A percentile compares a stretch with the other conserved stretches of the same genome.
phyloP scores from a whole-genome alignment of 1,140 invertebrate species.

The Copidosoma floridanum region DNA sequence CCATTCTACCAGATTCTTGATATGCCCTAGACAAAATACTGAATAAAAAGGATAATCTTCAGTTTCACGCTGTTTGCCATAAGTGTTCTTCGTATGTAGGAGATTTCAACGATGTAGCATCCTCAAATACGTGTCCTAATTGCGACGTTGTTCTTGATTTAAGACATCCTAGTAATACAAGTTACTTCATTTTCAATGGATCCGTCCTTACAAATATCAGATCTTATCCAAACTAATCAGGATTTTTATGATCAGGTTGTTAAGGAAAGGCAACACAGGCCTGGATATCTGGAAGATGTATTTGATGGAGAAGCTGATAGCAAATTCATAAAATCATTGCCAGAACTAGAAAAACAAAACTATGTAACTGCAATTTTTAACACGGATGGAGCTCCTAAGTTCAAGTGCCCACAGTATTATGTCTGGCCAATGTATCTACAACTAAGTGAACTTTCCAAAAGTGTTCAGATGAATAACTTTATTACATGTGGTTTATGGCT shows the following conservation, averaged over 20 bases:
- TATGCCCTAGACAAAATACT: background rate
- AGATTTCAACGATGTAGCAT: background rate
- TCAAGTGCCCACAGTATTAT: background rate
- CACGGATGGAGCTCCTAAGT: conserved; percentile 3
- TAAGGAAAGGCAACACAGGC: background rate
- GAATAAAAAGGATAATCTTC: background rate
- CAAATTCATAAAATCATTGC: background rate
- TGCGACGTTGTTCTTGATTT: background rate
- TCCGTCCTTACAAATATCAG: background rate
- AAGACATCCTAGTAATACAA: background rate
- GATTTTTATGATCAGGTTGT: background rate
- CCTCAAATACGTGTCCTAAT: background rate
- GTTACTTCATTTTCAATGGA: conserved; percentile 4
- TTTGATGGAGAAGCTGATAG: conserved; percentile 5
- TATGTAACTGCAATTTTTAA: conserved; percentile 9
- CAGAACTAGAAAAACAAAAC: background rate
- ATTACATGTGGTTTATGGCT: background rate
- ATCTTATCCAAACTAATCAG: background rate
- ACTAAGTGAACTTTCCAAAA: background rate
- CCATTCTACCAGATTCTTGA: background rate
- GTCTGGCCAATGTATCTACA: conserved; percentile 7
- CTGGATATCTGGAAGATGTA: background rate
- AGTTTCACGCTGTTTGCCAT: conserved; percentile 4
- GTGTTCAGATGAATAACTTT: background rate
- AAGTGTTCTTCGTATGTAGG: background rate